phyloP scores from a whole-genome alignment of 1,140 invertebrate genomes.

The Trichoplusia ni region DNA sequence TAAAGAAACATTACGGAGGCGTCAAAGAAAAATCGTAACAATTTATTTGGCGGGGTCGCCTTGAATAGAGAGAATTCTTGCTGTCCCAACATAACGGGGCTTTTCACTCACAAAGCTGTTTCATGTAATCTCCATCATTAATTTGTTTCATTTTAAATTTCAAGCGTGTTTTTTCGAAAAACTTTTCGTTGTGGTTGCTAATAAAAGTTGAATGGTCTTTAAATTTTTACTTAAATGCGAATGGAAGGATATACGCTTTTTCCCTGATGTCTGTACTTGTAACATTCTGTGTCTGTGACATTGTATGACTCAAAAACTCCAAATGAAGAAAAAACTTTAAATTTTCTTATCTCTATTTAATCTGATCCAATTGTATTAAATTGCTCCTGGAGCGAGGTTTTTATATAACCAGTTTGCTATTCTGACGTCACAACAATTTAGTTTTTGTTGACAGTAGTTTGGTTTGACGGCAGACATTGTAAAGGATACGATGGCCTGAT shows the following conservation, averaged over 20 bases:
- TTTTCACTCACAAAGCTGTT: slow-evolving; percentile 42
- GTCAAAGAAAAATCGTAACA: slow-evolving; percentile 76
- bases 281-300: no score
- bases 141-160: slow-evolving; percentile 36
- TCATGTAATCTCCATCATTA: slow-evolving; percentile 41
- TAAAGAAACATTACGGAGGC: slow-evolving; percentile 65
- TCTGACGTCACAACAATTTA: neutral
- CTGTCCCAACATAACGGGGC: slow-evolving; percentile 52
- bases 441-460: neutral
- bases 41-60: slow-evolving; percentile 63
- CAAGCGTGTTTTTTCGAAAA: neutral
- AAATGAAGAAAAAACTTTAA: no score
- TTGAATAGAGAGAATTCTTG: slow-evolving; percentile 58
- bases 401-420: neutral
- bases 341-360: no score
- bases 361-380: no score
- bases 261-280: no score
- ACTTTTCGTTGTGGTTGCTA: slow-evolving; percentile 5
- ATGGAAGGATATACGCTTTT: no score
- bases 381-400: no score
- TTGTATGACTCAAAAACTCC: no score
- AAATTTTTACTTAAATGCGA: no score
- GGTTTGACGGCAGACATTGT: neutral
- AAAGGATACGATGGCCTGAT: neutral
- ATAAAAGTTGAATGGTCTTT: slow-evolving; percentile 20